A percentile compares a stretch with the other conserved stretches of the same genome.
Conservation (phyloP, 2,797 vertebrate genomes). For the Cyprinodon diabolis region DNA sequence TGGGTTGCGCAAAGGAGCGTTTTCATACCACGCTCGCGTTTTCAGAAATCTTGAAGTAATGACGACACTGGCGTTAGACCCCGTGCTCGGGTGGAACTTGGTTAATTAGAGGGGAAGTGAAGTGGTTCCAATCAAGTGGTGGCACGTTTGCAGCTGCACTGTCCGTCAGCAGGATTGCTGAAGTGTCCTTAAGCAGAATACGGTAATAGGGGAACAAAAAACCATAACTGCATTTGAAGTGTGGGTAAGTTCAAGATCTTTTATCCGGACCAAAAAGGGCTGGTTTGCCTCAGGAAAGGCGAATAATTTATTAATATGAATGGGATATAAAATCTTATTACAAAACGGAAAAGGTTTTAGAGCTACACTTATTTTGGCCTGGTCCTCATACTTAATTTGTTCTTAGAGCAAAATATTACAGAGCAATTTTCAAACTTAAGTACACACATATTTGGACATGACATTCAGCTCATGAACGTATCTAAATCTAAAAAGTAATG, state of each 20-base stretch:
- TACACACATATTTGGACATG: neutral
- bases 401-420: neutral
- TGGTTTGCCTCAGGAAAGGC: neutral
- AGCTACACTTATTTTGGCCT: neutral
- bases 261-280: constrained; percentile 6
- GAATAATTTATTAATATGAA: neutral
- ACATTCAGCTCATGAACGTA: neutral
- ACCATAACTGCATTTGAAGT: constrained; percentile 9
- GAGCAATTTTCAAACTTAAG: neutral
- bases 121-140: constrained; percentile 37
- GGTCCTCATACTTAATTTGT: neutral
- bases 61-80: constrained; percentile 25
- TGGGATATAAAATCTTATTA: neutral
- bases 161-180: constrained; percentile 22
- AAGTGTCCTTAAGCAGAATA: constrained; percentile 35
- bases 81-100: constrained; percentile 28
- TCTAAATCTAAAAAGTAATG: neutral
- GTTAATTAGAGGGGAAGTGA: constrained; percentile 46
- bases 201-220: constrained; percentile 1
- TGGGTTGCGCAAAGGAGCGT: constrained; percentile 40
- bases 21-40: constrained; percentile 28
- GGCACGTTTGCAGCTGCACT: constrained; percentile 38
- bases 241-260: constrained; percentile 11
- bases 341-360: too few relatives aligned
- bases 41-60: constrained; percentile 31